Evolutionary conservation across 2,797 vertebrate genomes (phyloP).

Genomic region (Clarias fuscus): DNA sequence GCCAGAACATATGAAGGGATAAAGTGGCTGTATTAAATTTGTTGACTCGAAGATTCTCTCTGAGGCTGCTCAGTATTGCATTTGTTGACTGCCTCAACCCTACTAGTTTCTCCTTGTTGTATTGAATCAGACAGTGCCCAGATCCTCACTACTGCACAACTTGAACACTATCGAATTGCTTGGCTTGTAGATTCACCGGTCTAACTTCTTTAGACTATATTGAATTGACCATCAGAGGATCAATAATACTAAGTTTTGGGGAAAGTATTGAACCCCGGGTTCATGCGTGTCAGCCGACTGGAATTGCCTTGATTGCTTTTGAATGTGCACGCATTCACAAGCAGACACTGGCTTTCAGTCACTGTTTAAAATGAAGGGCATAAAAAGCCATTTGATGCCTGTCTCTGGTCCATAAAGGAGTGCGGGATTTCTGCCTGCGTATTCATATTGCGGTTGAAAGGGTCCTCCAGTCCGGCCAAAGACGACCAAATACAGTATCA

Average conservation of each 20-base stretch:
- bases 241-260: constrained; percentile 83
- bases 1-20: constrained; percentile 78
- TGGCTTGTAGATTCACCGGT: constrained; percentile 80
- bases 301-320: constrained; percentile 73
- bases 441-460: constrained; percentile 58
- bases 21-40: constrained; percentile 80
- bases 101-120: constrained; percentile 70
- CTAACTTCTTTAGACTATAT: constrained; percentile 84
- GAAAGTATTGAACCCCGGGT: constrained; percentile 77
- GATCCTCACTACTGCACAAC: constrained; percentile 76
- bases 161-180: constrained; percentile 82
- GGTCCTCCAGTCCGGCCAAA: constrained; percentile 45
- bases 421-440: constrained; percentile 52
- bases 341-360: constrained; percentile 65
- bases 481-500: constrained; percentile 41
- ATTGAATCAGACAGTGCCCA: constrained; percentile 82
- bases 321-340: constrained; percentile 69
- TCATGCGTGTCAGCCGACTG: constrained; percentile 67
- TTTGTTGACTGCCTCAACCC: constrained; percentile 76
- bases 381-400: constrained; percentile 59
- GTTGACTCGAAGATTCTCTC: constrained; percentile 78
- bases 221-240: constrained; percentile 80
- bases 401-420: constrained; percentile 59
- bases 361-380: constrained; percentile 63
- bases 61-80: constrained; percentile 76